Evolutionary conservation across 2,797 vertebrate species (phyloP), one percentile per base, ranked within the genome.

Genomic region (Notamacropus eugenii): DNA sequence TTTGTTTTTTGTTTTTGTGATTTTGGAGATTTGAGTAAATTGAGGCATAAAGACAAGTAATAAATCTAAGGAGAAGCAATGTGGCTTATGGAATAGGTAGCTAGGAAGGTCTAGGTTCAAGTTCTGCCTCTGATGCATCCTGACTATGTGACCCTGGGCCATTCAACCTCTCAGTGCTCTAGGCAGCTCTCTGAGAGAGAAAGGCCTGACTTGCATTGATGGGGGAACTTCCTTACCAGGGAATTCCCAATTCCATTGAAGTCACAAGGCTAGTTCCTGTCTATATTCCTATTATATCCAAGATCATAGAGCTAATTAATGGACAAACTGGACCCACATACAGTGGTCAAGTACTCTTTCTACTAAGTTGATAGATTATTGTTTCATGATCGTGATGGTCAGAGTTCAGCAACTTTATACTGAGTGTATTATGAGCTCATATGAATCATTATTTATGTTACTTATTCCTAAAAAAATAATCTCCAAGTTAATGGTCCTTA

Each of bases 301-400:
- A 58, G 31, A 29, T 46, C 94, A 16, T 93, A 13, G 29, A 96
- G n/a, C n/a, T 95, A 67, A 27, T 91, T 95, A 94, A 52, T 55
- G 74, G 1, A 52, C n/a, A 50, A 2, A 1, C 27, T 90, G 16
- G 96, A 87, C 55, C 28, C 92, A 57, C 95, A 54, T 97, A 14
- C 16, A 74, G 24, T 94, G 55, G 29, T 91, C 56, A 5, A 93
- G 34, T 59, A 22, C 54, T 50, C 67, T n/a, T 22, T 46, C 56
- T 58, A 27, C 58, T 82, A 59, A 55, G 55, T 28, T 92, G 54
- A 9, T n/a, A 3, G 31, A 24, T 29, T 56, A 29, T 67, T 92
- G 54, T 94, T 91, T 93, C 52, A 29, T 82, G 1, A 31, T 91
- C 40, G 82, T 40, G 67, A 34, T 62, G 2, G 28, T 91, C 34